Conservation (phyloP, 23 tunicate species). For the Diplosoma virens region DNA sequence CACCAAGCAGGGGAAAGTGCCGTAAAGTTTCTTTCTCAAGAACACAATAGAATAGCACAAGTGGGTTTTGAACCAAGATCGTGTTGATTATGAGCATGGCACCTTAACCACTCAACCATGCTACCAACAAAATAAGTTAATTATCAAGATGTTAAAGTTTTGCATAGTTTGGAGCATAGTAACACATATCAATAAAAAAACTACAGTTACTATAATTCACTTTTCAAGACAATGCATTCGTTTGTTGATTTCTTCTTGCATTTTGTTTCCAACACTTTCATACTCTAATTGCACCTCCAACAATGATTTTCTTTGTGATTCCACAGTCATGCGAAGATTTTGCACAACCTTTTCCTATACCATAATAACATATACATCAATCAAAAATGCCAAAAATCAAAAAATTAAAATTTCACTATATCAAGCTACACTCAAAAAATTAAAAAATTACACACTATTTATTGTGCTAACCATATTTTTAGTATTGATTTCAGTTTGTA, state of each 20-base stretch:
- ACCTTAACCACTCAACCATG: too few species aligned
- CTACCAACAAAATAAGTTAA: too few species aligned
- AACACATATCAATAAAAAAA: not conserved
- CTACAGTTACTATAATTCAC: not conserved
- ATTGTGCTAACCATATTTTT: constrained; percentile 38
- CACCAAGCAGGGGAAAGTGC: too few species aligned
- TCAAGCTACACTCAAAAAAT: too few species aligned
- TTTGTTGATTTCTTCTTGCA: constrained; percentile 66
- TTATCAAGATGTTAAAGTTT: too few species aligned
- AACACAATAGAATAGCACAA: too few species aligned
- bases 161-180: too few species aligned
- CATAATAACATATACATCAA: not conserved
- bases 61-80: too few species aligned
- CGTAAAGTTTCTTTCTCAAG: too few species aligned
- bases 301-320: constrained; percentile 69
- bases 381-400: not conserved
- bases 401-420: not conserved
- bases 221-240: constrained; percentile 44
- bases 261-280: constrained; percentile 45
- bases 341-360: constrained; percentile 46
- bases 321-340: constrained; percentile 44
- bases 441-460: too few species aligned
- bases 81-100: too few species aligned
- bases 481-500: constrained; percentile 39
- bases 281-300: constrained; percentile 68